These are phyloP conservation scores for Amphipyra tragopoginis DNA, from an alignment of 2,888 invertebrate genomes.

Conservation along the genomic window DNA sequence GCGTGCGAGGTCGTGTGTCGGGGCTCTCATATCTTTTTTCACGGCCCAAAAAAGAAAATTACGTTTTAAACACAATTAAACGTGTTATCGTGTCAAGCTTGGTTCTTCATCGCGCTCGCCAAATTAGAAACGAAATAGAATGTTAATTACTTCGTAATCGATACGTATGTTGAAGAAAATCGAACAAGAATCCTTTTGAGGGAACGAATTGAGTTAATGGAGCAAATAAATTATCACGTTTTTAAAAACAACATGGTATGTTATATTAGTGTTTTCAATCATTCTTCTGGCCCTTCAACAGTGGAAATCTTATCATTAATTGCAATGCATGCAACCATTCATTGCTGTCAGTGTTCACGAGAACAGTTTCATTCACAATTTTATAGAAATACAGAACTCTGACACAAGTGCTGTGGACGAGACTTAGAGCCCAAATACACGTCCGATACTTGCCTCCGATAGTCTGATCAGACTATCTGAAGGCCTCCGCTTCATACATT, in stretches of 20 bases:
- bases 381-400: too few relatives aligned
- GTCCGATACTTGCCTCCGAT: too few relatives aligned
- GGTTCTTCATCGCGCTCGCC: not conserved
- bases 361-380: conserved; percentile 5
- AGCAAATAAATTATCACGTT: not conserved
- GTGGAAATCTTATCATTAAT: not conserved
- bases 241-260: not conserved
- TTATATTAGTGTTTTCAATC: not conserved
- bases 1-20: too few relatives aligned
- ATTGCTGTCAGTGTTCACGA: conserved; percentile 19
- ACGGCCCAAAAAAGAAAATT: not conserved
- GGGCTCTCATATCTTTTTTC: not conserved
- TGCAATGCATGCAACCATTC: not conserved
- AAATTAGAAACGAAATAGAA: not conserved
- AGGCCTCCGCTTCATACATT: too few relatives aligned
- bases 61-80: not conserved
- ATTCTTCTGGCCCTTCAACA: conserved; percentile 5
- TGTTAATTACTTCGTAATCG: not conserved
- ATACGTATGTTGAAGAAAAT: conserved; percentile 1
- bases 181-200: not conserved
- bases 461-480: too few relatives aligned
- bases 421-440: too few relatives aligned
- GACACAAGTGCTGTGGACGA: too few relatives aligned
- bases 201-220: not conserved
- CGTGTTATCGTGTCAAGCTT: not conserved